Base-by-base conservation (phyloP, 2,113 vertebrate species). In the Oryzias celebensis region DNA sequence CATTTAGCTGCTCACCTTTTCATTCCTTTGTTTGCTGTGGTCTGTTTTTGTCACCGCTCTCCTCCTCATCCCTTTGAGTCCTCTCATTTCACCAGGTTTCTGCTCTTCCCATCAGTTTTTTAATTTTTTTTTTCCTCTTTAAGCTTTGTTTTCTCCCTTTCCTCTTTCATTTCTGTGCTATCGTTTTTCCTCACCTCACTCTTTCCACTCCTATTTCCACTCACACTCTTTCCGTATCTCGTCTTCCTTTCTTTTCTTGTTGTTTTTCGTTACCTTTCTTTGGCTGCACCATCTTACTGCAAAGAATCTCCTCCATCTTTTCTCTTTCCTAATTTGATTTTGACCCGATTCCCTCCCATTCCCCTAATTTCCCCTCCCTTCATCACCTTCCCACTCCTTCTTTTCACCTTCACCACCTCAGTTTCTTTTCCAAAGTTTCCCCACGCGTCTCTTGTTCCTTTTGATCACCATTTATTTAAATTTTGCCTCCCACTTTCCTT, bases 1-100 rank as follows among this genome's bases (percentile, higher is more conserved):
- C 57, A 60, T 65, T 74, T 68, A 65, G 16, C 56, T 66, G 45
- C 28, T 48, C 50, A 26, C 46, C 48, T 52, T 62, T 58, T 49
- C 42, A 48, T 59, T 26, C 58, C 56, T 50, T 58, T 15, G n/a
- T 65, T 45, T 44, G 22, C 53, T 56, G 45, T 14, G 43, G 44
- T 57, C 23, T 43, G 52, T 44, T 68, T 16, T 68, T 43, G 48
- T 58, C 42, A 1, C 63, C 52, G 23, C 18, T 4, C 22, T 45
- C 47, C 13, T 48, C 42, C 46, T 71, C 59, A 63, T 71, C 54
- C 52, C 4, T 43, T 66, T 15, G 16, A 52, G 50, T 55, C 42
- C 49, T 59, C 46, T 72, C 60, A 41, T 44, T 52, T 65, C 51
- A 49, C 49, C 69, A 1, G 17, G 1, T 17, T 23, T 53, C 26